Percentiles rank a stretch among this genome's conserved stretches.
Conservation (phyloP, 1,140 invertebrate species). For the Oncopeltus fasciatus region DNA sequence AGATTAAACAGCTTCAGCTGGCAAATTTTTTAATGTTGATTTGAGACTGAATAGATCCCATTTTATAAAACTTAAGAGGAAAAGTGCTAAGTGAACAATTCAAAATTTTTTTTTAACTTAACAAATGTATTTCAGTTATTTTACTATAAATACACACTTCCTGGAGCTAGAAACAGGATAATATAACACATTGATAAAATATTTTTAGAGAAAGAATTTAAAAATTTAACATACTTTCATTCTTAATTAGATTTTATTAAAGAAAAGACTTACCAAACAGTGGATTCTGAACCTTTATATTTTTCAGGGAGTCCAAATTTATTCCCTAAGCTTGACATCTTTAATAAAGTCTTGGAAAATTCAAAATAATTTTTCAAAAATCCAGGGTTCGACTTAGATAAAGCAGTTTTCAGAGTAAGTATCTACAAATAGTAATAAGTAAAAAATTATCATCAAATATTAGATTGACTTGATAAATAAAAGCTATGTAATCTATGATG, state of each 20-base stretch:
- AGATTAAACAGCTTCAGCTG: no score
- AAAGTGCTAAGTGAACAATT: not conserved
- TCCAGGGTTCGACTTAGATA: not conserved
- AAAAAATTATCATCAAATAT: not conserved
- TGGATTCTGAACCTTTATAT: conserved; percentile 38
- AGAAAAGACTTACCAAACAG: conserved; percentile 29
- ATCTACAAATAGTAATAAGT: not conserved
- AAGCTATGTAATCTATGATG: no score
- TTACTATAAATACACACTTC: not conserved
- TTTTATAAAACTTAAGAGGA: no score
- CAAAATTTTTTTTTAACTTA: not conserved
- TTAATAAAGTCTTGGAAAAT: not conserved
- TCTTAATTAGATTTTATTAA: not conserved
- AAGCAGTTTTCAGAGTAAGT: not conserved
- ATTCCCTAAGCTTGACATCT: conserved; percentile 20
- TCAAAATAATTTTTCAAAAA: not conserved
- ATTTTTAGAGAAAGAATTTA: not conserved
- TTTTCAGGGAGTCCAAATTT: conserved; percentile 45
- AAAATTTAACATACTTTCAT: not conserved
- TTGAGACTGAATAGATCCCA: no score
- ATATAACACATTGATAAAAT: not conserved
- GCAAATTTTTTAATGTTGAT: no score
- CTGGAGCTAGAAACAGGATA: not conserved
- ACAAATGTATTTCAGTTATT: not conserved
- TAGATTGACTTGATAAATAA: no score